Conservation (phyloP, 2,888 invertebrate genomes). For the Adela reaumurella region DNA sequence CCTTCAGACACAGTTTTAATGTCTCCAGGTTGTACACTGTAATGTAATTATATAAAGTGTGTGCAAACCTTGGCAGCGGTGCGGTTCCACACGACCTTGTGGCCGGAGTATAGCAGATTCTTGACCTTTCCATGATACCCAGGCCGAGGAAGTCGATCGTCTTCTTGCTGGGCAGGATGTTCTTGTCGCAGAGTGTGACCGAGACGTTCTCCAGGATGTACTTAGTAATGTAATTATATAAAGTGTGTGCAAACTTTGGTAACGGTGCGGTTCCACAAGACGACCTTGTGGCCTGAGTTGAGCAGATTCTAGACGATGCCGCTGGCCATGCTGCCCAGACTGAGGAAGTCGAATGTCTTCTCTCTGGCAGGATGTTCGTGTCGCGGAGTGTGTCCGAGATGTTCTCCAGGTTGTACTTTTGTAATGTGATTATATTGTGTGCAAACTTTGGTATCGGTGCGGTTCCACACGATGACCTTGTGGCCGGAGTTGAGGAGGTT, state of each 20-base stretch:
- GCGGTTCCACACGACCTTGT: slow-evolving; percentile 94
- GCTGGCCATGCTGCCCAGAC: slow-evolving; percentile 92
- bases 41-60: no score
- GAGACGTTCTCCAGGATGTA: no score
- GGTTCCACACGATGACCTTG: slow-evolving; percentile 93
- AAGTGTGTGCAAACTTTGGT: slow-evolving; percentile 86
- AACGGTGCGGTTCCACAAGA: slow-evolving; percentile 90
- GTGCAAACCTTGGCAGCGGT: slow-evolving; percentile 83
- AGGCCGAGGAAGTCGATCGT: slow-evolving; percentile 94
- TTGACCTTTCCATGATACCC: slow-evolving; percentile 96
- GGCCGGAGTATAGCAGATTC: slow-evolving; percentile 90
- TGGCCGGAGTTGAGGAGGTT: slow-evolving; percentile 93
- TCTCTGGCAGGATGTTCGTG: slow-evolving; percentile 81
- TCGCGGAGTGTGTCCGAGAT: slow-evolving; percentile 74
- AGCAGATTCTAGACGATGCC: slow-evolving; percentile 94
- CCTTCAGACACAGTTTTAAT: no score
- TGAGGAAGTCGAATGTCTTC: slow-evolving; percentile 90
- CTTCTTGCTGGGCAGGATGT: slow-evolving; percentile 79
- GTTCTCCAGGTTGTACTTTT: slow-evolving; percentile 72
- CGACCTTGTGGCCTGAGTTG: slow-evolving; percentile 88
- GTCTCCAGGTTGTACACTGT: no score
- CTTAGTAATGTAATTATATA: no score
- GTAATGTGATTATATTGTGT: no score
- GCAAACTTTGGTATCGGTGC: slow-evolving; percentile 72
- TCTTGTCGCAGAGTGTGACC: slow-evolving; percentile 75